Evolutionary conservation across 2,888 invertebrate genomes (phyloP).

Genomic region (Pegoplata infirma): DNA sequence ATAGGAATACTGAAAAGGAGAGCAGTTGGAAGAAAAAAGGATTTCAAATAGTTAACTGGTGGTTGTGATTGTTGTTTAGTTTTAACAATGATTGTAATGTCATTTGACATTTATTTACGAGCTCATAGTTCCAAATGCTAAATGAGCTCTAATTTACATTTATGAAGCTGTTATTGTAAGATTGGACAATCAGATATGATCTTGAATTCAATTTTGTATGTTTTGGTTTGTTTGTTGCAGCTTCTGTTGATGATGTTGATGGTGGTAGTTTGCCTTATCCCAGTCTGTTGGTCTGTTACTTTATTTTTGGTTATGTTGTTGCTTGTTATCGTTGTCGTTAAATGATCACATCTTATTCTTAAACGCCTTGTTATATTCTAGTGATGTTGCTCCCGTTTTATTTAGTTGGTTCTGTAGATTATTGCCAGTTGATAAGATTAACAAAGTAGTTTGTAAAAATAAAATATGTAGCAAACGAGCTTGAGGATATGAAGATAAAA

Average conservation of each 20-base stretch:
- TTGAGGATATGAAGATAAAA: slow-evolving; percentile 37
- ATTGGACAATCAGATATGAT: slow-evolving; percentile 50
- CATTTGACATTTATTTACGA: slow-evolving; percentile 77
- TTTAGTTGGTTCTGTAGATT: slow-evolving; percentile 51
- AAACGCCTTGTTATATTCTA: slow-evolving; percentile 48
- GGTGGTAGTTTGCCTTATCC: neutral
- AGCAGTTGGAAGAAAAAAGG: slow-evolving; percentile 62
- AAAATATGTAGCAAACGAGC: slow-evolving; percentile 52
- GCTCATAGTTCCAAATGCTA: slow-evolving; percentile 73
- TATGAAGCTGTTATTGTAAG: slow-evolving; percentile 74
- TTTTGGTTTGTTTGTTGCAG: neutral
- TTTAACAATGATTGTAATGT: slow-evolving; percentile 73
- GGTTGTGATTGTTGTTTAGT: slow-evolving; percentile 8
- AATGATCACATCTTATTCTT: slow-evolving; percentile 57
- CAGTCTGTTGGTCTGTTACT: neutral
- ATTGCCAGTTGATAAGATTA: slow-evolving; percentile 58
- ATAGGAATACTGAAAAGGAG: slow-evolving; percentile 6
- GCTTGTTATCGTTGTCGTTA: slow-evolving; percentile 52
- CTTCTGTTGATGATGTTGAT: neutral
- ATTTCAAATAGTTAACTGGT: slow-evolving; percentile 19
- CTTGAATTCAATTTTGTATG: neutral
- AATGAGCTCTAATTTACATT: slow-evolving; percentile 77
- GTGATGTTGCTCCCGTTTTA: slow-evolving; percentile 53
- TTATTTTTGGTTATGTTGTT: neutral
- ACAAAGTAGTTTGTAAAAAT: slow-evolving; percentile 58